Percentiles rank a stretch among this genome's conserved stretches.
Conservation (phyloP, 1,140 invertebrate genomes). For the Chionoecetes opilio region DNA sequence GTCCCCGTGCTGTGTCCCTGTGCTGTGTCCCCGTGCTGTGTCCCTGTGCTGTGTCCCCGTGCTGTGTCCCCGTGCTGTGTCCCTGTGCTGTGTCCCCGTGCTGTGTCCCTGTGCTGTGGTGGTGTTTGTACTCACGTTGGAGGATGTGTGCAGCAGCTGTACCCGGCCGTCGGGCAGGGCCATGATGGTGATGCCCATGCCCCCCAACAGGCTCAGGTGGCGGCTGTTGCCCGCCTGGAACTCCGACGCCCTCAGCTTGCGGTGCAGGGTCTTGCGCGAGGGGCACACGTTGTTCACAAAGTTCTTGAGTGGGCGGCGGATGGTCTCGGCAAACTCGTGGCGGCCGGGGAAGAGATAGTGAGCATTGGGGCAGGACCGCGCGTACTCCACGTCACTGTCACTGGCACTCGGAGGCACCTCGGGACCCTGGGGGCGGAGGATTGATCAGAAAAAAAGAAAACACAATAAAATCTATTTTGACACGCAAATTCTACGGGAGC, state of each 20-base stretch:
- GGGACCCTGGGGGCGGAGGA: conserved; percentile 34
- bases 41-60: too few relatives aligned
- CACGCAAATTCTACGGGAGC: too few relatives aligned
- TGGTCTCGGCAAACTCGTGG: conserved; percentile 85
- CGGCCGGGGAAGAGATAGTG: conserved; percentile 91
- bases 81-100: too few relatives aligned
- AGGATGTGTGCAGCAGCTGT: conserved; percentile 91
- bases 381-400: conserved; percentile 84
- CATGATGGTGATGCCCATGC: conserved; percentile 97
- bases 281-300: conserved; percentile 92
- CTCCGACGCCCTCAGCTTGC: conserved; percentile 89
- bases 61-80: too few relatives aligned
- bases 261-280: conserved; percentile 85
- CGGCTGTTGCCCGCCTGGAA: conserved; percentile 94
- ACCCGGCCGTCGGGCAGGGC: conserved; percentile 94
- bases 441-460: not conserved
- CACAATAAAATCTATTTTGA: not conserved
- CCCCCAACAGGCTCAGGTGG: conserved; percentile 92
- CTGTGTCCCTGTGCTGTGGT: too few relatives aligned
- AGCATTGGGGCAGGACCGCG: conserved; percentile 93
- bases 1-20: too few relatives aligned
- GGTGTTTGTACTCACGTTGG: conserved; percentile 85
- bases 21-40: too few relatives aligned
- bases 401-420: conserved; percentile 48
- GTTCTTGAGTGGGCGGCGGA: conserved; percentile 89